phyloP scores from a whole-genome alignment of 2,797 vertebrate genomes.

The Premnoplex brunnescens region DNA sequence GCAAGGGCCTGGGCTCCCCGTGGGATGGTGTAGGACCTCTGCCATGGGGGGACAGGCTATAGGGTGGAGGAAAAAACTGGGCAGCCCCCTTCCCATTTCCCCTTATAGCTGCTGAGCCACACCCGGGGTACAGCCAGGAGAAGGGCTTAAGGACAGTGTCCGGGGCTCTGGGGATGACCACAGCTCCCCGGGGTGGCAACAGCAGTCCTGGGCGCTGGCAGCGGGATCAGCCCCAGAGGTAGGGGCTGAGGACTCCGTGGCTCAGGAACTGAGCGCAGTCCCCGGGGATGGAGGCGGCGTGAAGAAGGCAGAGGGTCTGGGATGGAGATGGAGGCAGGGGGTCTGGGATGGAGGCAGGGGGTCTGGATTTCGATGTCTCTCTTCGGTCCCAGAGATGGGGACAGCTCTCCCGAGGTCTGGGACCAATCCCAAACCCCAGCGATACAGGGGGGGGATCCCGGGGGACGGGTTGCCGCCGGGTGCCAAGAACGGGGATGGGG shows the following conservation, averaged over 20 bases:
- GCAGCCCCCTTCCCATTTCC: neutral
- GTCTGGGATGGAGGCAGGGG: neutral
- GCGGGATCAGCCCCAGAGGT: neutral
- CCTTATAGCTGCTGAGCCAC: neutral
- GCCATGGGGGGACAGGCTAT: neutral
- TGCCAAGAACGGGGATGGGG: neutral
- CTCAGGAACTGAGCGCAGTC: neutral
- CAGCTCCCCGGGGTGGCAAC: neutral
- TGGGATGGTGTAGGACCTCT: neutral
- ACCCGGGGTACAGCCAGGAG: neutral
- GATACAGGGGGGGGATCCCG: neutral
- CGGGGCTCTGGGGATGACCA: neutral
- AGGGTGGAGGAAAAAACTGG: neutral
- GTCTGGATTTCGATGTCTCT: neutral
- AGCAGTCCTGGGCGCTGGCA: neutral
- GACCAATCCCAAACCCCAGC: neutral
- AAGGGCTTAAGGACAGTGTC: neutral
- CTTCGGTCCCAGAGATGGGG: neutral
- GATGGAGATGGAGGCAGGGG: neutral
- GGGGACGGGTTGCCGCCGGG: neutral
- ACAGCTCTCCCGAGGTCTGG: neutral
- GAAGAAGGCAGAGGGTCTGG: neutral
- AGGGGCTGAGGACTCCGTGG: neutral
- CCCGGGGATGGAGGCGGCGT: neutral
- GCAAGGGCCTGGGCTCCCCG: accelerated